Base-by-base conservation (phyloP, 2,888 invertebrate genomes). In the Gibbula magus region DNA sequence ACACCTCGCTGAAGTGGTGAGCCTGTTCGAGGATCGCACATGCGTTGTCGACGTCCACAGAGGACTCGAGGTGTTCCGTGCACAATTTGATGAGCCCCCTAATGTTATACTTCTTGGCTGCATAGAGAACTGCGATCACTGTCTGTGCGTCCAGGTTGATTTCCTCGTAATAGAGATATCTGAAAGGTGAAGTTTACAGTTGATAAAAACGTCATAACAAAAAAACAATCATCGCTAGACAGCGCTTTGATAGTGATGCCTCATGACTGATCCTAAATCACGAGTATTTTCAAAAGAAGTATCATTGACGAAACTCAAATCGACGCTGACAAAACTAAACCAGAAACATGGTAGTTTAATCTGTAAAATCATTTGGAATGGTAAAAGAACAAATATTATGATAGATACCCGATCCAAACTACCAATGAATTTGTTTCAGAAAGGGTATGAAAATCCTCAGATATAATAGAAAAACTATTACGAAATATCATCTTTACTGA, bases 21-120 rank as follows among this genome's bases (percentile, higher is more conserved):
- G 87, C 85, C 81, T 87, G 88, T 66, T 88, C 87, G 35, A 88
- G 79, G 45, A 89, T 82, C 1, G 82, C 77, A 77, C 87, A 88
- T 8, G 95, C 96, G 75, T 95, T 96, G 22, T 94, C 94, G 3
- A 94, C 94, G 80, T 94, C 94, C 45, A 96, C 92, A 91, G 95
- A 94, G 79, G 94, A 94, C 85, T 95, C 95, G 56, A 96, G 94
- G 79, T 95, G 95, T 45, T 94, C 93, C 32, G 96, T 95, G 89
- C 96, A 96, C 80, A 95, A 94, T 83, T 95, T 94, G 1, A 95
- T 95, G 76, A 96, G 93, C 25, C 95, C 95, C 7, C 95, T 94
- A 87, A 96, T 95, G 70, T 96, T 93, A 90, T 96, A 96, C 89
- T 96, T 95, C 90, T 96, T 95, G 29, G 96, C 96, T 0, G 96